Percentiles rank a stretch among this genome's conserved stretches.
Evolutionary conservation across 2,113 vertebrate genomes (phyloP).

Genomic region (Daphoenositta chrysoptera): DNA sequence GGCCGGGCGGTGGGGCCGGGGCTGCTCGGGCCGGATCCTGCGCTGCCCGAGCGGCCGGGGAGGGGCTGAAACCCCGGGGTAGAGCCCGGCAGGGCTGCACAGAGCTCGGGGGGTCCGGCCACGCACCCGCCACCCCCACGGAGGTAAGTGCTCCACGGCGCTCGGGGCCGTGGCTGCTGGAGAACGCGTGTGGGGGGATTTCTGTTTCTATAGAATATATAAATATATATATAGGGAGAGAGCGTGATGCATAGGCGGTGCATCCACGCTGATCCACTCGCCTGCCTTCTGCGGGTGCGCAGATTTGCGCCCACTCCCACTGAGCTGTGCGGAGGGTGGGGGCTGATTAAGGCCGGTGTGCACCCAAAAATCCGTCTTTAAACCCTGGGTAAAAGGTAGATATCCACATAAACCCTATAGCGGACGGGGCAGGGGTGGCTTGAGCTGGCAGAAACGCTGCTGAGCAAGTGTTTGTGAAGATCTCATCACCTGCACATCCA

Average conservation of each 20-base stretch:
- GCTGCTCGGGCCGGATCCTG: background rate
- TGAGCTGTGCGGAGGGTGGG: background rate
- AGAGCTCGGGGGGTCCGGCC: background rate
- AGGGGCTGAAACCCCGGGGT: background rate
- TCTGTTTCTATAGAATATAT: rapidly evolving
- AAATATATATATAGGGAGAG: background rate
- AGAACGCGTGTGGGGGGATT: rapidly evolving
- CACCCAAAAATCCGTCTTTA: background rate
- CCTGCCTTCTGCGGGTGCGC: background rate
- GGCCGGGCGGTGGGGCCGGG: background rate
- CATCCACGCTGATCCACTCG: rapidly evolving
- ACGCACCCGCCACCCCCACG: background rate
- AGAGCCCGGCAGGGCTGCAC: background rate
- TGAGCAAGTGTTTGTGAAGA: background rate
- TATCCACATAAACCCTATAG: rapidly evolving
- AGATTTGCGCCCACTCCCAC: background rate
- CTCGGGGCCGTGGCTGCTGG: background rate
- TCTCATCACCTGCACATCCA: background rate
- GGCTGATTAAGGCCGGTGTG: rapidly evolving
- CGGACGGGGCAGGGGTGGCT: rapidly evolving
- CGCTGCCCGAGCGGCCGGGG: background rate
- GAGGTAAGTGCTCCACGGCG: background rate
- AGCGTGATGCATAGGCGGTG: rapidly evolving
- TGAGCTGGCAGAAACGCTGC: rapidly evolving
- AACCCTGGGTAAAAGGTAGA: rapidly evolving